phyloP scores from a whole-genome alignment of 1,140 invertebrate genomes.

The Epicauta chinensis region DNA sequence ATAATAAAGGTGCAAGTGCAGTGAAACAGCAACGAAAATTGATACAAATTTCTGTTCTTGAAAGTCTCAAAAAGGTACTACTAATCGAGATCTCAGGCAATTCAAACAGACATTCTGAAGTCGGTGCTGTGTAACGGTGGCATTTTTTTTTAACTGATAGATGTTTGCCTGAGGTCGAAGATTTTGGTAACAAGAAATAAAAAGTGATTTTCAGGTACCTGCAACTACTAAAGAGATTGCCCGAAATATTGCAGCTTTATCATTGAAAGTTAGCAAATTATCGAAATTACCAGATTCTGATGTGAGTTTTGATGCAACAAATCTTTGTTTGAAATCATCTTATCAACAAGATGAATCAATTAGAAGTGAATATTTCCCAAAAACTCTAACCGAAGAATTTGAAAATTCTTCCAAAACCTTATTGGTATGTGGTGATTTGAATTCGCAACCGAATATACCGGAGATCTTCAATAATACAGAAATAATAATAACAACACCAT shows the following conservation, averaged over 20 bases:
- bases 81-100: not conserved
- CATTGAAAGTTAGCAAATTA: too few species aligned
- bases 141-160: too few species aligned
- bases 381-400: not conserved
- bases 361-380: not conserved
- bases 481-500: conserved; percentile 1
- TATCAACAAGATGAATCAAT: not conserved
- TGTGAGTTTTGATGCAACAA: not conserved
- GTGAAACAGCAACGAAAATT: not conserved
- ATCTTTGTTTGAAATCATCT: not conserved
- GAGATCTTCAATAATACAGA: not conserved
- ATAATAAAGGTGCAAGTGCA: not conserved
- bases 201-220: too few species aligned
- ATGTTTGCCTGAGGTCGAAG: too few species aligned
- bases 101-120: too few species aligned
- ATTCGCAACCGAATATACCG: not conserved
- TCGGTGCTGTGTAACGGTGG: too few species aligned
- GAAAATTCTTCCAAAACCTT: not conserved
- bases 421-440: not conserved
- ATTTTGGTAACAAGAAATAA: too few species aligned
- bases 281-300: not conserved
- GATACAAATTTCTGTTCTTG: not conserved
- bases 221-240: conserved; percentile 2
- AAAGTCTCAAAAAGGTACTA: not conserved
- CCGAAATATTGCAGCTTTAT: not conserved